Evolutionary conservation across 2,113 vertebrate genomes (phyloP).

Genomic region (Nesogale talazaci): DNA sequence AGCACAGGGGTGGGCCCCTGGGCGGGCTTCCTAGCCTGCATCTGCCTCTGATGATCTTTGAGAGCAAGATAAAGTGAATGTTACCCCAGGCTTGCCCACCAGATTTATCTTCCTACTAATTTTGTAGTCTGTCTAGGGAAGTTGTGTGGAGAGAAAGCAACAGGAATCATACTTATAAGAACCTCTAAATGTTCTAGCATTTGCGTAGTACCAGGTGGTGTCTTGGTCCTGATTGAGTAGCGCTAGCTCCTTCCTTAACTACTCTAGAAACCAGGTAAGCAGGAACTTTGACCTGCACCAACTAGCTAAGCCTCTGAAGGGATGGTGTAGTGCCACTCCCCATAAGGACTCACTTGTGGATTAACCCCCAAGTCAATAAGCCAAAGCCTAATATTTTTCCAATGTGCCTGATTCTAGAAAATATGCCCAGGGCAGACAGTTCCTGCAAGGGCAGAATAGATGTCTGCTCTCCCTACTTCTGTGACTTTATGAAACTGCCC

Average conservation of each 20-base stretch:
- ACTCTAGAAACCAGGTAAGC: not conserved
- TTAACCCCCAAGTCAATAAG: no score
- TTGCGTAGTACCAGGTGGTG: no score
- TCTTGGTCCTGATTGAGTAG: not conserved
- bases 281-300: not conserved
- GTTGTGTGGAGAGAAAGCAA: not conserved
- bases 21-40: no score
- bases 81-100: no score
- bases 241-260: not conserved
- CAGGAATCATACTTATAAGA: no score
- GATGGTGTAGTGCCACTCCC: not conserved
- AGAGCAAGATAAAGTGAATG: not conserved
- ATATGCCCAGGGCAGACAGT: no score
- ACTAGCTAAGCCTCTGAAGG: not conserved
- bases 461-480: not conserved
- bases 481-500: accelerated
- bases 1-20: not conserved
- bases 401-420: not conserved
- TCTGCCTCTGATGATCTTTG: not conserved
- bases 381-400: not conserved
- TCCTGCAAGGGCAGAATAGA: not conserved
- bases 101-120: not conserved
- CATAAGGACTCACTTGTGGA: not conserved
- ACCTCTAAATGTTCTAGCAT: no score
- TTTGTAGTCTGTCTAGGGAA: not conserved